Conservation (phyloP, 2,113 vertebrate species). For the Thamnophis sirtalis region DNA sequence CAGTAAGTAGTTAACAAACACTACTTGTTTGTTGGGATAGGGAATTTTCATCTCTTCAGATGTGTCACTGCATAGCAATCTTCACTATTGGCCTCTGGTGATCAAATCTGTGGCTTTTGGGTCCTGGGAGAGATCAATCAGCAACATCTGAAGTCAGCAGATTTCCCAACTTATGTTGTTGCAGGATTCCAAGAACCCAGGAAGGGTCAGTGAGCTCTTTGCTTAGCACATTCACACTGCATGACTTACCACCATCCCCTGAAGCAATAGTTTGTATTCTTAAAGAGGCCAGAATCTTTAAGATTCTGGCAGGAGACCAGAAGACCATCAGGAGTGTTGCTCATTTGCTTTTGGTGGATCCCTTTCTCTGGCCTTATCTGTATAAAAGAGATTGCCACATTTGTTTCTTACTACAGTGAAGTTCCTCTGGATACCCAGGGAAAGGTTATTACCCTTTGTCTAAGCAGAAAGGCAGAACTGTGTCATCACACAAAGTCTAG, state of each 20-base stretch:
- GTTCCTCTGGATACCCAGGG: constrained; percentile 13
- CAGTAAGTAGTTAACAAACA: neutral
- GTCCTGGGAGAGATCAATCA: neutral
- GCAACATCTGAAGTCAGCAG: neutral
- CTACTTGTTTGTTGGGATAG: no score
- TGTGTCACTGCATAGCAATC: neutral
- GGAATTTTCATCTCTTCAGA: neutral
- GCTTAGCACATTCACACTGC: neutral
- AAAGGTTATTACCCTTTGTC: constrained; percentile 27
- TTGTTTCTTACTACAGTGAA: constrained; percentile 5
- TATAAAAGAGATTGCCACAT: neutral
- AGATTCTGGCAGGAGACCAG: no score
- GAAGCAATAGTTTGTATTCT: neutral
- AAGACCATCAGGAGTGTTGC: neutral
- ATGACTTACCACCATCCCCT: neutral
- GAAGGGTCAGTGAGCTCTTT: neutral
- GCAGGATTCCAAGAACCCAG: neutral
- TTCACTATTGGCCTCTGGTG: neutral
- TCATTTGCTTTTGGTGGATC: neutral
- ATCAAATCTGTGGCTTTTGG: neutral
- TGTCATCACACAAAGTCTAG: constrained; percentile 27
- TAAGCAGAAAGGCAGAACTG: constrained; percentile 15
- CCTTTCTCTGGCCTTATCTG: neutral
- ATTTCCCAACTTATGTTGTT: neutral
- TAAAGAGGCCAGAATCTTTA: neutral